Evolutionary conservation across 2,797 vertebrate species (phyloP).

Genomic region (Poeciliopsis infans): DNA sequence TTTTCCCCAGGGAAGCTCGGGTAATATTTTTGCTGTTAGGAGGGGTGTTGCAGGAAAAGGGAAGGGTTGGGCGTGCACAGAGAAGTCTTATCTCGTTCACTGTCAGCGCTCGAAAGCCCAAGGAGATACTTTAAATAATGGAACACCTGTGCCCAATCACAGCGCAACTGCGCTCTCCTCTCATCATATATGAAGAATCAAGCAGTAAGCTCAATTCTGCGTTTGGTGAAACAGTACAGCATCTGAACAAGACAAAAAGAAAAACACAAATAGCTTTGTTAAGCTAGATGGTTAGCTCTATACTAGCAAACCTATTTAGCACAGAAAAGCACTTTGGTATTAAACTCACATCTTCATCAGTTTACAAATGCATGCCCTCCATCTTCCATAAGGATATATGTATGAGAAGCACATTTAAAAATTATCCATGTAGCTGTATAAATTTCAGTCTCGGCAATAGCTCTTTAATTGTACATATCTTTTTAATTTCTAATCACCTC

Average conservation of each 20-base stretch:
- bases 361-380: conserved; percentile 52
- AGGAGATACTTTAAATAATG: conserved; percentile 78
- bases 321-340: conserved; percentile 55
- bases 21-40: conserved; percentile 76
- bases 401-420: conserved; percentile 54
- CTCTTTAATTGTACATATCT: conserved; percentile 43
- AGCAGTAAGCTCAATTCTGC: conserved; percentile 15
- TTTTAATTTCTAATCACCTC: conserved; percentile 67
- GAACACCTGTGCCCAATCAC: conserved; percentile 71
- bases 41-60: conserved; percentile 45
- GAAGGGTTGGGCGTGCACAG: conserved; percentile 10
- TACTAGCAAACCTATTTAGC: conserved; percentile 34
- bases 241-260: conserved; percentile 4
- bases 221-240: conserved; percentile 20
- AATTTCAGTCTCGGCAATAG: conserved; percentile 40
- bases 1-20: conserved; percentile 71
- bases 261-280: conserved; percentile 33
- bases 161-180: conserved; percentile 33
- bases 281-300: conserved; percentile 33
- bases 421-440: conserved; percentile 60
- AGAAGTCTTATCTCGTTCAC: conserved; percentile 65
- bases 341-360: conserved; percentile 67
- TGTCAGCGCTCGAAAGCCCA: conserved; percentile 76
- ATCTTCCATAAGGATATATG: conserved; percentile 55
- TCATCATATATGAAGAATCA: conserved; percentile 21